Percentiles rank a stretch among this genome's conserved stretches.
Evolutionary conservation across 2,113 vertebrate genomes (phyloP).

Genomic region (Atractosteus spatula): DNA sequence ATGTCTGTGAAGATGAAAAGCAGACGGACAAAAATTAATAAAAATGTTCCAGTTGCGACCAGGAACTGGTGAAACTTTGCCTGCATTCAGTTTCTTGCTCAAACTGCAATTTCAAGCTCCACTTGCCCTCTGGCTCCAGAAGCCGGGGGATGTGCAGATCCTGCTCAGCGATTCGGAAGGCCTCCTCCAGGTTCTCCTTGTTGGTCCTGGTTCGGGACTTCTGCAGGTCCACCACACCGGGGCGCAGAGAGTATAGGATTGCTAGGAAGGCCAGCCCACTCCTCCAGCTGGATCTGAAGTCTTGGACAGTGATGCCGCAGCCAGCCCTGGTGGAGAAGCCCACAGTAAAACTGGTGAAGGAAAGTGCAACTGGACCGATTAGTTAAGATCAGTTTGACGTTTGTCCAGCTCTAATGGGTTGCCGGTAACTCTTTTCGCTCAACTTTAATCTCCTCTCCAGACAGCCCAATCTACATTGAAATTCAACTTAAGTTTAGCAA

Average conservation of each 20-base stretch:
- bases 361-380: background rate
- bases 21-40: background rate
- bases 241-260: constrained; percentile 76
- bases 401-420: no score
- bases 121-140: constrained; percentile 85
- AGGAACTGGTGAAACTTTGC: no score
- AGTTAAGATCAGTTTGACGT: no score
- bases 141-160: constrained; percentile 84
- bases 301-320: constrained; percentile 73
- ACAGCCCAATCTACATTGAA: no score
- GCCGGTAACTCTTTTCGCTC: no score
- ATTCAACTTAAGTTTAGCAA: no score
- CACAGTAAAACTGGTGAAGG: background rate
- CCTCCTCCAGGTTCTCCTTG: constrained; percentile 87
- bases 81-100: background rate
- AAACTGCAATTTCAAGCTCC: background rate
- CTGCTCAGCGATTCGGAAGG: constrained; percentile 79
- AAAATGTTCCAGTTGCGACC: no score
- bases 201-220: constrained; percentile 74
- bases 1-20: constrained; percentile 72
- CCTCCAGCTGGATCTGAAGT: constrained; percentile 92
- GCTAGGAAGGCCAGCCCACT: constrained; percentile 86
- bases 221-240: constrained; percentile 79
- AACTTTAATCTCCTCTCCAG: no score
- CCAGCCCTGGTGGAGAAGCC: constrained; percentile 59